A percentile compares a stretch with the other conserved stretches of the same genome.
These are phyloP conservation scores for Cynopterus brachyotis DNA, from an alignment of 2,113 vertebrate genomes.

Conservation along the genomic window DNA sequence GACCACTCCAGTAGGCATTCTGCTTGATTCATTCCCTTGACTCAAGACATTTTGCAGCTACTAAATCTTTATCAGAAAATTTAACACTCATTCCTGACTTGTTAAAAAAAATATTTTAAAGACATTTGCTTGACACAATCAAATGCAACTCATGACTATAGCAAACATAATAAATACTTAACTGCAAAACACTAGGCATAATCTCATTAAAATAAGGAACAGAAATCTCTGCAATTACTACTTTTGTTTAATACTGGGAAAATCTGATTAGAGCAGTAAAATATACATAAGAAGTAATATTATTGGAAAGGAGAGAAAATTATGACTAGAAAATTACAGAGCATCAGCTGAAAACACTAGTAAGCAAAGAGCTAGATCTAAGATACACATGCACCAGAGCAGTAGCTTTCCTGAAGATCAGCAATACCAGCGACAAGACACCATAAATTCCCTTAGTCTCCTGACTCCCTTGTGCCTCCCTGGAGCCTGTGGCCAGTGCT, in stretches of 20 bases:
- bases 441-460: neutral
- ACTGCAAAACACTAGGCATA: slow-evolving; percentile 15
- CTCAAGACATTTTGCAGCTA: neutral
- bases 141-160: neutral
- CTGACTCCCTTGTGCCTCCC: neutral
- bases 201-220: slow-evolving; percentile 1
- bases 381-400: neutral
- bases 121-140: neutral
- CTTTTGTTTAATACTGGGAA: neutral
- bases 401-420: neutral
- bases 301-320: neutral
- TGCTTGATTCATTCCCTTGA: neutral
- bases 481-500: neutral
- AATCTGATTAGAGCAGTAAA: neutral
- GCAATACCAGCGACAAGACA: neutral
- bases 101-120: neutral
- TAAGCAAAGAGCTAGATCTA: neutral
- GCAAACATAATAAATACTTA: neutral
- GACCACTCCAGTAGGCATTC: neutral
- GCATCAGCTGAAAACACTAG: neutral
- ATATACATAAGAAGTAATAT: neutral
- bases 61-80: slow-evolving; percentile 36
- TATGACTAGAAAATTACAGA: neutral
- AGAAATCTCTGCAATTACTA: neutral
- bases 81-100: neutral